Conservation (phyloP, 2,113 vertebrate genomes). For the Chloropsis cyanopogon region DNA sequence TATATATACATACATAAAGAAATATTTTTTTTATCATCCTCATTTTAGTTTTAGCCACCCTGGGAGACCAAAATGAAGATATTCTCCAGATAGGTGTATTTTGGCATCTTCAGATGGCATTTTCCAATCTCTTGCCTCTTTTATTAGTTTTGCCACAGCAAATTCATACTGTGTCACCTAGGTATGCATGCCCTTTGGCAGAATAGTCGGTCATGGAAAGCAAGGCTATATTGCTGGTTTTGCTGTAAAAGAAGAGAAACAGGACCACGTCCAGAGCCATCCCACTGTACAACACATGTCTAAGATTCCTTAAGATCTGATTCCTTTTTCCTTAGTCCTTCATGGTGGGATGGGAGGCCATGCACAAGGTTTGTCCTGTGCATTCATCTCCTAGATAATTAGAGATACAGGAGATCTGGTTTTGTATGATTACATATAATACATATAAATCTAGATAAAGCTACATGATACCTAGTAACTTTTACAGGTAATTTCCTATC, state of each 20-base stretch:
- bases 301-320: background rate
- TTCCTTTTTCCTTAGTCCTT: background rate
- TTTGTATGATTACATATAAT: background rate
- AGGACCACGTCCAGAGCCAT: background rate
- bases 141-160: background rate
- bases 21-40: background rate
- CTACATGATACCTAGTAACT: background rate
- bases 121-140: background rate
- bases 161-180: background rate
- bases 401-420: background rate
- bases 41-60: background rate
- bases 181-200: background rate
- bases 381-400: background rate
- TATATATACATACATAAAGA: background rate
- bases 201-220: background rate
- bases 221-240: background rate
- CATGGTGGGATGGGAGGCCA: background rate
- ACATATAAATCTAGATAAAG: background rate
- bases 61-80: background rate
- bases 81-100: background rate
- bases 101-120: background rate
- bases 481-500: background rate
- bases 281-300: background rate
- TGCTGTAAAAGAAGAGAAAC: background rate
- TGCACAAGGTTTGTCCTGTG: background rate